phyloP scores from a whole-genome alignment of 2,797 vertebrate genomes.

The Acanthiza pusilla region DNA sequence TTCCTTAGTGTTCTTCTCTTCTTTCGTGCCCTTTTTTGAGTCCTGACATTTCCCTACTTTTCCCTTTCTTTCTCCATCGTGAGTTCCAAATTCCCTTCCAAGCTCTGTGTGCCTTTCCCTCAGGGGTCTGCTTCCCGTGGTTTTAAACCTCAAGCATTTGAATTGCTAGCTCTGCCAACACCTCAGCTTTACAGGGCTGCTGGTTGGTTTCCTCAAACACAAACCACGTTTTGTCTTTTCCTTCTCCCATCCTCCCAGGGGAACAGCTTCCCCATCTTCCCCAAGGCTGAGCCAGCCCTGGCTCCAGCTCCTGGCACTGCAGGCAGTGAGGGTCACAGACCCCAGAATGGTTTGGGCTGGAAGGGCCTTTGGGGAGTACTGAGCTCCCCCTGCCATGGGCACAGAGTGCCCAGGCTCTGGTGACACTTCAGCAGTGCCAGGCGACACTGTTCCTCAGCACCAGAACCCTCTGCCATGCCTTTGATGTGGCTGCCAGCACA shows the following conservation, averaged over 20 bases:
- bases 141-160: background rate
- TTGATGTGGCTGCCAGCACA: background rate
- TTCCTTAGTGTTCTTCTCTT: background rate
- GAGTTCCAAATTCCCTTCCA: background rate
- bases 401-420: no score
- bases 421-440: background rate
- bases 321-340: fast-evolving
- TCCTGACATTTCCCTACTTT: background rate
- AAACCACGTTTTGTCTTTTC: background rate
- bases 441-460: background rate
- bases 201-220: background rate
- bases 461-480: background rate
- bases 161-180: background rate
- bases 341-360: background rate
- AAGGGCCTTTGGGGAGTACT: no score
- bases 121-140: background rate
- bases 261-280: background rate
- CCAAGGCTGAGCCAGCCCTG: background rate
- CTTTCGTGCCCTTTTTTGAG: background rate
- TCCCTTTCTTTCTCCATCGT: background rate
- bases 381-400: no score
- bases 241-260: background rate
- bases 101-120: background rate
- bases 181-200: background rate
- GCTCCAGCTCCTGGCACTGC: background rate